phyloP scores from a whole-genome alignment of 2,888 invertebrate genomes.

The Agriopis leucophaearia region DNA sequence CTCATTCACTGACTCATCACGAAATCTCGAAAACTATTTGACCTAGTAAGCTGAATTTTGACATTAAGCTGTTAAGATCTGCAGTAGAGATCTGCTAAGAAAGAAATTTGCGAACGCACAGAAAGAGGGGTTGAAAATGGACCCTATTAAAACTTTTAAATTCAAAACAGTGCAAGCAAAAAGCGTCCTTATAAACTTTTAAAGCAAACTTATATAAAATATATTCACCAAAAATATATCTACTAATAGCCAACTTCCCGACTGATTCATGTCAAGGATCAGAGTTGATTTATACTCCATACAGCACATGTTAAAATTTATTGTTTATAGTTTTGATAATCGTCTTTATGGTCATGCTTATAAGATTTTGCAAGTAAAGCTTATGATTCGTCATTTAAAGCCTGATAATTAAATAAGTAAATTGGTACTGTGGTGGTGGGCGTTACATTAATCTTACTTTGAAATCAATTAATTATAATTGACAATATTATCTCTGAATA shows the following conservation, averaged over 20 bases:
- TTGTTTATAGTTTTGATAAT: conserved; percentile 38
- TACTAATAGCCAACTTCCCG: conserved; percentile 50
- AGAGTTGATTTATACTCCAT: conserved; percentile 26
- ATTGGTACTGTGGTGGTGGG: conserved; percentile 4
- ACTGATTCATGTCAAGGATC: conserved; percentile 40
- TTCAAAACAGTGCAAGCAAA: background rate
- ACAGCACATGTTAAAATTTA: conserved; percentile 35
- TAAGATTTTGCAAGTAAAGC: conserved; percentile 28
- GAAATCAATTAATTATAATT: too few species aligned
- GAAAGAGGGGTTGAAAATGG: too few species aligned
- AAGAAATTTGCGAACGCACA: too few species aligned
- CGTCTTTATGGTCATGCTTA: conserved; percentile 25
- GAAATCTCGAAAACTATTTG: too few species aligned
- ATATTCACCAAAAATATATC: conserved; percentile 2
- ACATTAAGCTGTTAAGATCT: too few species aligned
- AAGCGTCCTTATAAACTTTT: background rate
- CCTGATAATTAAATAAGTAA: background rate
- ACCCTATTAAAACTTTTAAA: too few species aligned
- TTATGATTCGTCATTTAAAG: conserved; percentile 29
- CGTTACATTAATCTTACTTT: conserved; percentile 2
- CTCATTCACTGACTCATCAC: too few species aligned
- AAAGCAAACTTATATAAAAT: background rate
- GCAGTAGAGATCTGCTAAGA: too few species aligned
- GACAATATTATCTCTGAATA: too few species aligned
- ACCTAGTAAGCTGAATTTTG: too few species aligned